phyloP scores from a whole-genome alignment of 2,113 vertebrate genomes.

The Capra hircus region DNA sequence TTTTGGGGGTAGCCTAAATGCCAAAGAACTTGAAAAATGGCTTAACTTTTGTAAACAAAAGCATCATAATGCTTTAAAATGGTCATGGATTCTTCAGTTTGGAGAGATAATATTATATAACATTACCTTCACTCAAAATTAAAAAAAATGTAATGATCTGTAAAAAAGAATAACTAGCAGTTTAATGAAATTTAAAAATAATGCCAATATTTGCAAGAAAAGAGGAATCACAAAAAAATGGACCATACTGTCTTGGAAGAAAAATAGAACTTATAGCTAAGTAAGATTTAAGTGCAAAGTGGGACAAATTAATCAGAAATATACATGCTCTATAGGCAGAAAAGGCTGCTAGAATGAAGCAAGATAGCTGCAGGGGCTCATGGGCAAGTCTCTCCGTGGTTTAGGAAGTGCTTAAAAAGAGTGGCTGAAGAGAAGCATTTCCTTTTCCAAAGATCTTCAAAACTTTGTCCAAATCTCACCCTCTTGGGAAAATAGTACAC shows the following conservation, averaged over 20 bases:
- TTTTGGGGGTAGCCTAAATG: not conserved
- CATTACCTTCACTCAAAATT: not conserved
- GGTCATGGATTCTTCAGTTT: not conserved
- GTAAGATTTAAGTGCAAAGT: slow-evolving; percentile 15
- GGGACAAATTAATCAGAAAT: not conserved
- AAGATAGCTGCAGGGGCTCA: not conserved
- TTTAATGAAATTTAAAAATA: slow-evolving; percentile 41
- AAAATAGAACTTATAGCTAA: not conserved
- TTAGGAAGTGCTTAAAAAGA: not conserved
- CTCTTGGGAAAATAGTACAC: not conserved
- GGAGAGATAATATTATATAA: not conserved
- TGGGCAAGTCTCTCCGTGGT: not conserved
- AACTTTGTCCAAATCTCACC: not conserved
- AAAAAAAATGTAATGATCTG: not conserved
- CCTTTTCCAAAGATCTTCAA: not conserved
- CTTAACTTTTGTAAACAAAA: not conserved
- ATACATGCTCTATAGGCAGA: not conserved
- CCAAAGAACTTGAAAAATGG: not conserved
- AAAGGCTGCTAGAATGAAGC: not conserved
- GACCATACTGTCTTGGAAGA: not conserved
- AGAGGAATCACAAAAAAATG: not conserved
- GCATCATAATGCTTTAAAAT: not conserved
- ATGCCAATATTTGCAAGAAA: slow-evolving; percentile 38
- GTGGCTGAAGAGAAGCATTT: not conserved
- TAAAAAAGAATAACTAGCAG: not conserved